These are phyloP conservation scores for Thereva unica DNA, from an alignment of 2,888 invertebrate species.

Conservation along the genomic window DNA sequence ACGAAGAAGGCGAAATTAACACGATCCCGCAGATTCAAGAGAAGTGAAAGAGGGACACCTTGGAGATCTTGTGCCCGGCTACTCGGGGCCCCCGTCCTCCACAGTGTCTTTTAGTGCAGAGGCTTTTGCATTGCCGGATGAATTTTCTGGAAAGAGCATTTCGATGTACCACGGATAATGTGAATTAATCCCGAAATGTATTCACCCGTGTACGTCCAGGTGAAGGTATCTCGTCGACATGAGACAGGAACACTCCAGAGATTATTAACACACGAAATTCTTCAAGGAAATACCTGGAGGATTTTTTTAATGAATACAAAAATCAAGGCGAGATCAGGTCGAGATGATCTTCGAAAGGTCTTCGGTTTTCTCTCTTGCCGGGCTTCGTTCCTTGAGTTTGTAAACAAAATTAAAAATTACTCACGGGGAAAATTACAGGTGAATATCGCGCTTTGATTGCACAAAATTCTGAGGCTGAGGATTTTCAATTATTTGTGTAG, in stretches of 20 bases:
- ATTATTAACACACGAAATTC: constrained; percentile 29
- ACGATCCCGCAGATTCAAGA: constrained; percentile 1
- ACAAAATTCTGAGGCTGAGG: too few species aligned
- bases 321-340: constrained; percentile 2
- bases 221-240: constrained; percentile 1
- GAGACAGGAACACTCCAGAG: constrained; percentile 7
- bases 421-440: too few species aligned
- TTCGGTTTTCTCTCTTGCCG: too few species aligned
- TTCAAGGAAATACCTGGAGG: background rate
- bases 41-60: constrained; percentile 5
- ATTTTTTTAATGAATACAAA: constrained; percentile 1
- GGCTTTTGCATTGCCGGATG: constrained; percentile 8
- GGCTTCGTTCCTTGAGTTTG: too few species aligned
- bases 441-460: too few species aligned
- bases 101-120: background rate
- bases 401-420: too few species aligned
- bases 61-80: background rate
- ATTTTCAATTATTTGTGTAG: too few species aligned
- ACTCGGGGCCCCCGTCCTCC: background rate
- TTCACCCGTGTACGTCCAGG: constrained; percentile 20
- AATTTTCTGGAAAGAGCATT: constrained; percentile 44
- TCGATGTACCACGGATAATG: constrained; percentile 46
- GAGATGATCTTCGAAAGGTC: too few species aligned
- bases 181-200: constrained; percentile 44
- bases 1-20: constrained; percentile 1